Percentiles rank a stretch among this genome's conserved stretches.
These are phyloP conservation scores for Nephila pilipes DNA, from an alignment of 1,140 invertebrate species.

Conservation along the genomic window DNA sequence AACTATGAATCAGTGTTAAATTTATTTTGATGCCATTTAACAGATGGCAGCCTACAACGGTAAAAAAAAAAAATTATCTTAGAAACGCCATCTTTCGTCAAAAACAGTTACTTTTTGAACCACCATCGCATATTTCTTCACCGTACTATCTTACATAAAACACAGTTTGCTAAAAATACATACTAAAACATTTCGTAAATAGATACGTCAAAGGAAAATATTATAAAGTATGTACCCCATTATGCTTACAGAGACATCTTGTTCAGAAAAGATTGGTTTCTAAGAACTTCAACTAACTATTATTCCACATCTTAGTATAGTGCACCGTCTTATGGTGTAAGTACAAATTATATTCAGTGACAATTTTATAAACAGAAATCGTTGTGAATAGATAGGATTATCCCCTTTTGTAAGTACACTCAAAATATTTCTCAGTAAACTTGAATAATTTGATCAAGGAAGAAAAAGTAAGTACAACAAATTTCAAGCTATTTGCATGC, in stretches of 20 bases:
- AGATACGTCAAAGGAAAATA: neutral
- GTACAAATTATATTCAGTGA: neutral
- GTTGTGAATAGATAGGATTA: neutral
- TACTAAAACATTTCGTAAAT: neutral
- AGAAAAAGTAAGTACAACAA: neutral
- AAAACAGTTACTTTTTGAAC: no score
- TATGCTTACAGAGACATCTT: constrained; percentile 8
- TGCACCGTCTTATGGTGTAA: neutral
- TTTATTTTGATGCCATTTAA: no score
- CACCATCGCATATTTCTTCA: no score
- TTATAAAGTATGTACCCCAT: neutral
- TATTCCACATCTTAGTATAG: neutral
- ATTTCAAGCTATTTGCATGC: neutral
- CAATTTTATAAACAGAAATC: neutral
- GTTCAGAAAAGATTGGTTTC: neutral
- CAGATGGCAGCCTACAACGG: no score
- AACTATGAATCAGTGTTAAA: no score
- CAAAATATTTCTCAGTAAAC: neutral
- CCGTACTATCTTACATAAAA: no score
- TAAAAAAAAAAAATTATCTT: no score
- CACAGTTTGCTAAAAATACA: neutral
- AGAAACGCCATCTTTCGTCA: no score
- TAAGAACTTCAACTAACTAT: neutral
- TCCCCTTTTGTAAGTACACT: neutral
- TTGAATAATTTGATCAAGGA: neutral